phyloP scores from a whole-genome alignment of 2,888 invertebrate species.

The Abrostola triplasia region DNA sequence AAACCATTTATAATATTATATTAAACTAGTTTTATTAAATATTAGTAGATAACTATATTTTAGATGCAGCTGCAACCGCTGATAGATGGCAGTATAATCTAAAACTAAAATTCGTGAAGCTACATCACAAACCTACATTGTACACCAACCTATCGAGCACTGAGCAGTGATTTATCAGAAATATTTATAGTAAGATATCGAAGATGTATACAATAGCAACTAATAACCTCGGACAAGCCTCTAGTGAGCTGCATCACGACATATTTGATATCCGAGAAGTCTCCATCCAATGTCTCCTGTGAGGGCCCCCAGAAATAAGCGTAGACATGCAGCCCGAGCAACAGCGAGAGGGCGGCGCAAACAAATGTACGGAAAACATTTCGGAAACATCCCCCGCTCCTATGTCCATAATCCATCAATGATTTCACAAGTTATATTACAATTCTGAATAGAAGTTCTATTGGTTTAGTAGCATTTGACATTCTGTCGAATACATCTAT shows the following conservation, averaged over 20 bases:
- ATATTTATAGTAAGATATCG: too few relatives aligned
- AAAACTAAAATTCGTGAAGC: too few relatives aligned
- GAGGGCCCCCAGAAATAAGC: slow-evolving; percentile 70
- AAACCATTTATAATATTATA: too few relatives aligned
- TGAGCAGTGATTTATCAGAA: too few relatives aligned
- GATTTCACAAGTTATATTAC: background rate
- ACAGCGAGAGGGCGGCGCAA: slow-evolving; percentile 67
- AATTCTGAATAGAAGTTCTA: slow-evolving; percentile 1
- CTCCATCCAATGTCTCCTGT: slow-evolving; percentile 69
- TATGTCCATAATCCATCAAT: slow-evolving; percentile 67
- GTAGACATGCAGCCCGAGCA: slow-evolving; percentile 78
- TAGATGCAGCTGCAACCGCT: too few relatives aligned
- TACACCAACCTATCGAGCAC: too few relatives aligned
- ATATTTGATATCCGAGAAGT: slow-evolving; percentile 77
- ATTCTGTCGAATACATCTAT: background rate
- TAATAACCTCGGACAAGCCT: slow-evolving; percentile 74
- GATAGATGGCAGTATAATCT: too few relatives aligned
- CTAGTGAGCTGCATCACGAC: slow-evolving; percentile 78
- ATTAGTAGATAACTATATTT: too few relatives aligned
- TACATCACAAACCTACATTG: too few relatives aligned
- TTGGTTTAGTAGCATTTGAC: slow-evolving; percentile 4
- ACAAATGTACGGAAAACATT: slow-evolving; percentile 76
- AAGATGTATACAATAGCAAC: too few relatives aligned
- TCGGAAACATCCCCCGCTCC: slow-evolving; percentile 60
- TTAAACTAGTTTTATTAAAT: too few relatives aligned